A percentile compares a stretch with the other conserved stretches of the same genome.
Evolutionary conservation across 2,113 vertebrate genomes (phyloP).

Genomic region (Orycteropus afer): DNA sequence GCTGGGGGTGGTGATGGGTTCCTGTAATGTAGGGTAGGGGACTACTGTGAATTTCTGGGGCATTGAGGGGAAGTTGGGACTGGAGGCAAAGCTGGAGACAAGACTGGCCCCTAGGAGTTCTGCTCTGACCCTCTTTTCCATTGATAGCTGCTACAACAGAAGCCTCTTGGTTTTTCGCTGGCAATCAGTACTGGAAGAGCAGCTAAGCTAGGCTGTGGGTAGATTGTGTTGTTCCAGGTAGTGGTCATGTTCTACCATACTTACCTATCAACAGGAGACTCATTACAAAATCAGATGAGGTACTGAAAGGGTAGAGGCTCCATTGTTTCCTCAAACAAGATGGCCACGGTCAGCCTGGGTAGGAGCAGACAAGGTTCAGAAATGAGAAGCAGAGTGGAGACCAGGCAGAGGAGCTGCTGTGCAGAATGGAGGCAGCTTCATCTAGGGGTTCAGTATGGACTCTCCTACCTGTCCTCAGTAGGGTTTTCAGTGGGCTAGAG

Average conservation of each 20-base stretch:
- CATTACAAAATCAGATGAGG: neutral
- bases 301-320: neutral
- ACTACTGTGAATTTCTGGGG: neutral
- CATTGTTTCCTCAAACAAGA: neutral
- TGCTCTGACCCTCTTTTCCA: neutral
- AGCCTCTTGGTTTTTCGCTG: neutral
- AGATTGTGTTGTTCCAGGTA: neutral
- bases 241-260: neutral
- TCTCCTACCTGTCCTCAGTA: neutral
- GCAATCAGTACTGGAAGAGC: neutral
- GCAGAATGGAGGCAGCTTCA: neutral
- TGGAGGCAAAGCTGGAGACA: neutral
- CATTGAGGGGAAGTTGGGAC: neutral
- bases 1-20: neutral
- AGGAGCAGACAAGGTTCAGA: neutral
- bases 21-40: neutral
- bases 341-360: neutral
- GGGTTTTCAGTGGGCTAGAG: neutral
- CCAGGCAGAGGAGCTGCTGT: fast-evolving
- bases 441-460: neutral
- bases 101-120: neutral
- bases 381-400: no score
- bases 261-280: neutral
- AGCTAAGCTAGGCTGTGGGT: neutral
- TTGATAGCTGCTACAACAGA: neutral